Conservation (phyloP, 2,113 vertebrate genomes). For the Orientallactaga bullata region DNA sequence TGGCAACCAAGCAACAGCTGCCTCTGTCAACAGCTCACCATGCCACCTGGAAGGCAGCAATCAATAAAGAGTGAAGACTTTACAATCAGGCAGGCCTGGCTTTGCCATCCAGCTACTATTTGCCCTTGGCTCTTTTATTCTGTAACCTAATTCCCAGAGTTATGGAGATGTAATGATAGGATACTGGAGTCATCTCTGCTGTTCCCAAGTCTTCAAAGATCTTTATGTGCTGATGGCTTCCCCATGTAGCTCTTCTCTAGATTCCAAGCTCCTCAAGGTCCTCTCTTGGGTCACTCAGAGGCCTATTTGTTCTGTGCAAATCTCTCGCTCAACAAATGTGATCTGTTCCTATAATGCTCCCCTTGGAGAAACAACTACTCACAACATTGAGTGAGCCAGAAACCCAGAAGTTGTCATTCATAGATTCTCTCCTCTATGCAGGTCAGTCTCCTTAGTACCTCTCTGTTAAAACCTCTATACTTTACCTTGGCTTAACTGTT, state of each 20-base stretch:
- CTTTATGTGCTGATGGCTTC: background rate
- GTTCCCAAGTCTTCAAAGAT: background rate
- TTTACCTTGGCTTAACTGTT: background rate
- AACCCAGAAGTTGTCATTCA: background rate
- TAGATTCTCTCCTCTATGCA: background rate
- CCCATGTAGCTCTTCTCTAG: background rate
- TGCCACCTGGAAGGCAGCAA: background rate
- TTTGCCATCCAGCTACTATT: conserved; percentile 52
- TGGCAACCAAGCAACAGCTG: background rate
- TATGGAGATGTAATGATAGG: conserved; percentile 53
- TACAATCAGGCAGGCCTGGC: conserved; percentile 45
- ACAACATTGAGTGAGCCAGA: background rate
- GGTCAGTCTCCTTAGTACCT: background rate
- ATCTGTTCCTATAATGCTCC: background rate
- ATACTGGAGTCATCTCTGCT: conserved; percentile 28
- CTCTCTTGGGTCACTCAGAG: background rate
- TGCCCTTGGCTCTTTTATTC: background rate
- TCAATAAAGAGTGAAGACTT: background rate
- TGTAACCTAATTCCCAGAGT: conserved; percentile 42
- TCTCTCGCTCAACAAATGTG: background rate
- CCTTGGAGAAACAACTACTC: background rate
- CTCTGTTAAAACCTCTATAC: background rate
- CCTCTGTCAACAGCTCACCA: background rate
- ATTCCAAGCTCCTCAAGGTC: background rate
- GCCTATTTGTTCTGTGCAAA: background rate